Evolutionary conservation across 2,888 invertebrate genomes (phyloP).

Genomic region (Dasysyrphus albostriatus): DNA sequence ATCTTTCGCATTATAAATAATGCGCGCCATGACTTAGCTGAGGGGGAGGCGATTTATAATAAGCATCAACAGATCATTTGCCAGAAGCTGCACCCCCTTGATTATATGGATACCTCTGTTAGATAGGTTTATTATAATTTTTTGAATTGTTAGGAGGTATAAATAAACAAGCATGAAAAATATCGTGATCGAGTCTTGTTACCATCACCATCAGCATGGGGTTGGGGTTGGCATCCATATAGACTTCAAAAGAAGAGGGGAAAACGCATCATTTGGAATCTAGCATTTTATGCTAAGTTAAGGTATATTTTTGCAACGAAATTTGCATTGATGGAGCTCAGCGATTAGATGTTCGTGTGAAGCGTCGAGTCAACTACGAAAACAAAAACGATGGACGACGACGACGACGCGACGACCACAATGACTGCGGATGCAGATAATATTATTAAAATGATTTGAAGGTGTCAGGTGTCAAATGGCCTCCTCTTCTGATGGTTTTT

Average conservation of each 20-base stretch:
- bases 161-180: conserved; percentile 30
- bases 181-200: conserved; percentile 38
- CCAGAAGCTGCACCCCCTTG: conserved; percentile 37
- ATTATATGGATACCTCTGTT: conserved; percentile 18
- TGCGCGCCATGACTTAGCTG: conserved; percentile 3
- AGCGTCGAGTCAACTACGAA: conserved; percentile 10
- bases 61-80: conserved; percentile 17
- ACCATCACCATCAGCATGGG: not conserved
- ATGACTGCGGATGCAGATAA: conserved; percentile 27
- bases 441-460: conserved; percentile 62
- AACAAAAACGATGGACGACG: not conserved
- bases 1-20: conserved; percentile 38
- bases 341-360: conserved; percentile 66
- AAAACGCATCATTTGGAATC: conserved; percentile 58
- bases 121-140: conserved; percentile 10
- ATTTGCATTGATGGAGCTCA: not conserved
- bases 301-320: no score
- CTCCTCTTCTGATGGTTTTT: conserved; percentile 28
- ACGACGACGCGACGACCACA: conserved; percentile 9
- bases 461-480: conserved; percentile 71
- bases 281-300: conserved; percentile 39
- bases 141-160: not conserved
- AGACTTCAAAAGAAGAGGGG: not conserved
- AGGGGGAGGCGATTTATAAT: conserved; percentile 7
- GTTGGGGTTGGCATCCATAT: not conserved